Percentiles rank a stretch among this genome's conserved stretches.
Conservation (phyloP, 1,140 invertebrate species). For the Hermetia illucens region DNA sequence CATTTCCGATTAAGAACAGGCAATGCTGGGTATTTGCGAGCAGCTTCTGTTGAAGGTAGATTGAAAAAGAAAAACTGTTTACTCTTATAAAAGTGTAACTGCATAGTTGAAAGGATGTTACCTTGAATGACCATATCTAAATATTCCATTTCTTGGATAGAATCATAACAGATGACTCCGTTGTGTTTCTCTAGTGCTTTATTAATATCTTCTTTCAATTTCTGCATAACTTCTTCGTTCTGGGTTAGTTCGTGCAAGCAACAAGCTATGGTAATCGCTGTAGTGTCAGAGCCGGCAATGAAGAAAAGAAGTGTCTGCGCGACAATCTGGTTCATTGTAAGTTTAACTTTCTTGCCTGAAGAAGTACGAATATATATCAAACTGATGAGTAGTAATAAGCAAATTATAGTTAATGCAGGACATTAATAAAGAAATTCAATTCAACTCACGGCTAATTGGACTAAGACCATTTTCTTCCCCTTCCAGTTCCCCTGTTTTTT, state of each 20-base stretch:
- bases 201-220: constrained; percentile 36
- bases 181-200: constrained; percentile 21
- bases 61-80: too few relatives aligned
- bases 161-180: constrained; percentile 32
- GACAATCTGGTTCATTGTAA: constrained; percentile 15
- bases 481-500: too few relatives aligned
- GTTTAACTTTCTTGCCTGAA: too few relatives aligned
- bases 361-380: too few relatives aligned
- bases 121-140: constrained; percentile 30
- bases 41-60: not conserved
- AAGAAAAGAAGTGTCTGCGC: constrained; percentile 21
- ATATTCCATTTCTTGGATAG: constrained; percentile 31
- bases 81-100: too few relatives aligned
- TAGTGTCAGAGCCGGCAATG: constrained; percentile 20
- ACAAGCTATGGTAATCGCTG: constrained; percentile 25
- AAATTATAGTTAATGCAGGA: too few relatives aligned
- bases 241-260: constrained; percentile 32
- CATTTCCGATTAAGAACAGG: not conserved
- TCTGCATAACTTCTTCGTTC: constrained; percentile 38
- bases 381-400: too few relatives aligned
- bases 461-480: too few relatives aligned
- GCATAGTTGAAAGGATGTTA: too few relatives aligned
- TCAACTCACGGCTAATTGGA: too few relatives aligned
- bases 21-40: constrained; percentile 1
- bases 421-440: too few relatives aligned